phyloP scores from a whole-genome alignment of 2,888 invertebrate genomes.

The Drosophila borborema region DNA sequence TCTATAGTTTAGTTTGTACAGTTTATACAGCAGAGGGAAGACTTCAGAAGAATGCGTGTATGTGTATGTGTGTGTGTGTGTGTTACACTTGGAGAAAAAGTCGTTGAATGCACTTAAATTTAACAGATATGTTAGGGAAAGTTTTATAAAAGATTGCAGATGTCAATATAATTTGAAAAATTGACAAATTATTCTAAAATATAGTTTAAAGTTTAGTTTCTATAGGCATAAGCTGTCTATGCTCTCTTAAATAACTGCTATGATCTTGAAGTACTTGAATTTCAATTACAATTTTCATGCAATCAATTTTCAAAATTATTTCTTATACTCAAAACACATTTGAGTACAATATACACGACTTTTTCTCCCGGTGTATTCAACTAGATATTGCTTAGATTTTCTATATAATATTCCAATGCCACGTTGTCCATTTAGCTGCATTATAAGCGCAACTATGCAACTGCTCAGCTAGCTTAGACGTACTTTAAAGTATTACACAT shows the following conservation, averaged over 20 bases:
- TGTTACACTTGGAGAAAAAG: slow-evolving; percentile 17
- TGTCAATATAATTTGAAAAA: too few species aligned
- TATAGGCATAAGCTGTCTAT: too few species aligned
- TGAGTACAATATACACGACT: not conserved
- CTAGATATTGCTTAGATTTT: not conserved
- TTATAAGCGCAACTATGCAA: slow-evolving; percentile 23
- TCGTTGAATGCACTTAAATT: too few species aligned
- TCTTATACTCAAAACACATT: not conserved
- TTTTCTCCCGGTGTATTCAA: slow-evolving; percentile 7
- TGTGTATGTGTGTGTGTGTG: not conserved
- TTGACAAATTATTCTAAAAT: too few species aligned
- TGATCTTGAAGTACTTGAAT: too few species aligned
- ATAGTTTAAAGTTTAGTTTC: too few species aligned
- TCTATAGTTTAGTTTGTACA: slow-evolving; percentile 42
- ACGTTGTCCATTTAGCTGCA: slow-evolving; percentile 28
- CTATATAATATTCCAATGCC: slow-evolving; percentile 31
- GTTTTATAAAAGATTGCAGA: too few species aligned
- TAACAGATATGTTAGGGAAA: not conserved
- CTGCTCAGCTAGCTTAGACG: slow-evolving; percentile 49
- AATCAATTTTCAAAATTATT: not conserved
- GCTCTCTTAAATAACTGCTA: too few species aligned
- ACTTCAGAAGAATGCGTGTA: slow-evolving; percentile 14
- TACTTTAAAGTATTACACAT: slow-evolving; percentile 33
- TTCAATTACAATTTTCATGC: not conserved
- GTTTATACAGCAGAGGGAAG: slow-evolving; percentile 47